Evolutionary conservation across 2,797 vertebrate species (phyloP), one percentile per base, ranked within the genome.

Genomic region (Sciurus vulgaris): DNA sequence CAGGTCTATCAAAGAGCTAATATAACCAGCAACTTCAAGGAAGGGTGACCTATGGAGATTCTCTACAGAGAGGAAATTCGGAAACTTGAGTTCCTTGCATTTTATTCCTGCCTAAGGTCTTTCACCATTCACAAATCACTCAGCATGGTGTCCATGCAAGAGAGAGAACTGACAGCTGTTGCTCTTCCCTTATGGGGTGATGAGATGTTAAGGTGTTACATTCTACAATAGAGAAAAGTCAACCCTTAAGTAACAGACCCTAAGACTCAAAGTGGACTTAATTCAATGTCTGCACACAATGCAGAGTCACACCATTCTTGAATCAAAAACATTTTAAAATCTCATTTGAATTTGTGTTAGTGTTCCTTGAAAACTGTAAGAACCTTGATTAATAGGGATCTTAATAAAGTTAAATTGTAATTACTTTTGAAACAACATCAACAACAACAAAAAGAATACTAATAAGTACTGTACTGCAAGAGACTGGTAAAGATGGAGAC

Each of bases 321-420:
- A 9, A 47, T 7, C 44, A 47, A 94, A 97, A 92, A 65, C 17
- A 93, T 89, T 87, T 92, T 78, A 17, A 96, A 94, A 93, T 14
- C 41, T 93, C 38, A 69, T 96, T 89, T 93, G 70, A 88, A 86
- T 93, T 96, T 94, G 9, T 44, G 49, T 94, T 78, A 69, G 26
- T 92, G 14, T 30, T 91, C 41, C 51, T 88, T 93, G 73, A 93
- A 91, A 94, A 96, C 20, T 78, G 38, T 56, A 95, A 54, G 67
- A 67, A 85, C 26, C 4, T 49, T 95, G 84, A 93, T 88, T 91
- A 91, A 90, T 65, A 67, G 18, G 11, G 15, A 94, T 79, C 65
- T 93, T 61, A 86, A 82, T 41, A 89, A 96, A 95, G 20, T 92
- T 89, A 70, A 97, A 81, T n/a, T 84, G 7, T 91, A 76, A 63